These are phyloP conservation scores for Dynastes tityus DNA, from an alignment of 2,888 invertebrate genomes.

Conservation along the genomic window DNA sequence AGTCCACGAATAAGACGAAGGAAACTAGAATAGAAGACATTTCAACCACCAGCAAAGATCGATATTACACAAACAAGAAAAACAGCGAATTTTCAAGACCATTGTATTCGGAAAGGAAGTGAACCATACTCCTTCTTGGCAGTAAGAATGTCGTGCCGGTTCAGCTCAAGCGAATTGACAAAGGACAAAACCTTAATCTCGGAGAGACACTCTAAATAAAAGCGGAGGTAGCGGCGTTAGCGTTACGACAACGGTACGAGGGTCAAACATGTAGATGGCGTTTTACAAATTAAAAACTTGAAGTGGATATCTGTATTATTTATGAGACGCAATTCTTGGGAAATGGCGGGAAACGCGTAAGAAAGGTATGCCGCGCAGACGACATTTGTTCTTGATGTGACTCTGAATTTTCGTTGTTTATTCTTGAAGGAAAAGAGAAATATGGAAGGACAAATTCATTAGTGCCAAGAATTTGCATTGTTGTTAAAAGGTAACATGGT, in stretches of 20 bases:
- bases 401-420: too few relatives aligned
- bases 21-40: too few relatives aligned
- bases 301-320: background rate
- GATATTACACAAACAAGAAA: background rate
- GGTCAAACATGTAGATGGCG: constrained; percentile 21
- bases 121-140: constrained; percentile 4
- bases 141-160: background rate
- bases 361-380: too few relatives aligned
- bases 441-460: background rate
- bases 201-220: constrained; percentile 21
- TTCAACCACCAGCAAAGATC: too few relatives aligned
- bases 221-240: background rate
- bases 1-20: too few relatives aligned
- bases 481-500: too few relatives aligned
- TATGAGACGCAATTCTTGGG: background rate
- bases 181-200: constrained; percentile 38
- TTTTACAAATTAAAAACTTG: constrained; percentile 11
- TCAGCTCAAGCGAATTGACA: background rate
- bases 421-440: background rate
- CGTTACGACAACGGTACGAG: background rate
- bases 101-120: background rate
- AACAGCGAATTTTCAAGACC: constrained; percentile 8
- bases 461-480: too few relatives aligned
- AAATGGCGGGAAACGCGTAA: background rate
- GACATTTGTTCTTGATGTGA: too few relatives aligned